Base-by-base conservation (phyloP, 2,888 invertebrate genomes). In the Homarus gammarus region DNA sequence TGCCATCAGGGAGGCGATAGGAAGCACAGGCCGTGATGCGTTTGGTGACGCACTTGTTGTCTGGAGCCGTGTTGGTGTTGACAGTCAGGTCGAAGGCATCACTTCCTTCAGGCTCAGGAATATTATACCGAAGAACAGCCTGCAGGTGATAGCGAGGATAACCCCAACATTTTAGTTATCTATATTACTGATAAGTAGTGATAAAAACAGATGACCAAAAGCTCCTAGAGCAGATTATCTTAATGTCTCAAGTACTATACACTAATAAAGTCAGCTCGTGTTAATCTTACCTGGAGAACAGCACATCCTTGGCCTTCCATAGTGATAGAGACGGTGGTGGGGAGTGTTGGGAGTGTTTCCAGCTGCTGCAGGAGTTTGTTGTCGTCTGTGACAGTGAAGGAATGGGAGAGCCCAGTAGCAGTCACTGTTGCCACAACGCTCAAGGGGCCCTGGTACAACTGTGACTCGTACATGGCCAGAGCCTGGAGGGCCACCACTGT, bases 401-500 rank as follows among this genome's bases (percentile, higher is more conserved):
- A 93, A 18, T 94, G 93, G 70, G 94, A 94, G 36, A 94, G 93
- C n/a, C 44, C 75, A 3, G 40, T 40, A 6, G 38, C 56, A 36
- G 49, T 84, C 31, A 88, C 72, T 18, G 93, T 93, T 1, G 94
- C 94, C 2, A 94, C 93, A 2, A 95, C 93, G 27, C 94, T 93
- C 8, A 95, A 93, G 36, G 94, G 94, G 73, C 94, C 94, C 22
- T 93, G 93, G 82, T 94, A 94, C 89, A 95, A 94, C 0, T 94
- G 93, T 1, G 79, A 79, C 49, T 91, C 91, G 64, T 85, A 91
- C 6, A 22, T 51, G 31, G 91, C 89, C 78, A 91, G 40, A 18
- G 91, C 91, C 92, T 95, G 95, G 31, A 96, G 93, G 3, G 95
- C 96, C n/a, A 96, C 94, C 0, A 95, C 95, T 0, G 96, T 96